A percentile compares a stretch with the other conserved stretches of the same genome.
These are phyloP conservation scores for Acropora tenuis DNA, from an alignment of 64 coral and sea anemone genomes.

Conservation along the genomic window DNA sequence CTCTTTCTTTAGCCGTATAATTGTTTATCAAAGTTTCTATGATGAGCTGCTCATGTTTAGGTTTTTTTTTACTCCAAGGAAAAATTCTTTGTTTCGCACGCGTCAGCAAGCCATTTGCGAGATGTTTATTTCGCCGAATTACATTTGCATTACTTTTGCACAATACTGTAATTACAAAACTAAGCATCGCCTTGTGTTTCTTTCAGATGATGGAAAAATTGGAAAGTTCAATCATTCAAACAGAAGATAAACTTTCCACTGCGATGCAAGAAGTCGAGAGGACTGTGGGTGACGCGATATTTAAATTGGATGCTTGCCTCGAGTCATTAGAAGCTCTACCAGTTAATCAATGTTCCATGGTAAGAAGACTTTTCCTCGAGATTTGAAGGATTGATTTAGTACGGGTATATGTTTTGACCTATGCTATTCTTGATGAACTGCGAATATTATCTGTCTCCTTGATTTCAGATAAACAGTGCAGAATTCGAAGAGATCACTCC, in stretches of 20 bases:
- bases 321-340: conserved; percentile 6
- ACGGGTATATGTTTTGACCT: neutral
- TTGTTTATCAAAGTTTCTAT: too few species aligned
- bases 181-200: neutral
- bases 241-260: neutral
- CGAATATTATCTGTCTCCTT: neutral
- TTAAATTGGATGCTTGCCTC: conserved; percentile 2
- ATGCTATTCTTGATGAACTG: neutral
- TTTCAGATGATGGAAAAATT: conserved; percentile 40
- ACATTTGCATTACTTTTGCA: too few species aligned
- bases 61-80: too few species aligned
- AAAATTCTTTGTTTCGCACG: too few species aligned
- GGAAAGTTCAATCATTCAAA: conserved; percentile 19
- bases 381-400: too few species aligned
- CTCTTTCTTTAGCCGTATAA: too few species aligned
- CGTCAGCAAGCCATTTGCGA: too few species aligned
- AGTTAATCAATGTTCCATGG: conserved; percentile 13
- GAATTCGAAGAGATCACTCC: neutral
- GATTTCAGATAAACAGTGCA: conserved; percentile 10
- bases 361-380: conserved; percentile 3
- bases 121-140: too few species aligned
- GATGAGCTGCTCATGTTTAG: too few species aligned
- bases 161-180: too few species aligned
- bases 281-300: neutral
- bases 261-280: conserved; percentile 16